Conservation (phyloP, 2,888 invertebrate genomes). For the Busseola fusca region DNA sequence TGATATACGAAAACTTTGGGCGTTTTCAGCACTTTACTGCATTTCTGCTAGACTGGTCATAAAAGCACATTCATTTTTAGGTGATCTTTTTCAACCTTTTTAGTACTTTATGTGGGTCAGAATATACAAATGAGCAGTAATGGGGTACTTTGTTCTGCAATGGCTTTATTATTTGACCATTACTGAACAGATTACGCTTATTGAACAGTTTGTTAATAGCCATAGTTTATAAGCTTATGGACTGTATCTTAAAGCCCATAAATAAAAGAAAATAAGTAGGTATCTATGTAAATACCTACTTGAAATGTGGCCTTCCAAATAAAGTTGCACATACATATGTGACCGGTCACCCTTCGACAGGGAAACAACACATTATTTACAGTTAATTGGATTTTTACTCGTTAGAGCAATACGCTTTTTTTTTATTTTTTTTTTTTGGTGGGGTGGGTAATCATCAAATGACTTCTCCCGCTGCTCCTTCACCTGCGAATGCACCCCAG, state of each 20-base stretch:
- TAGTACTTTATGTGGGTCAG: constrained; percentile 6
- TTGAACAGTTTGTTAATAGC: background rate
- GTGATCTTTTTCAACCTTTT: background rate
- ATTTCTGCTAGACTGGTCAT: constrained; percentile 28
- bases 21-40: constrained; percentile 18
- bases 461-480: too few relatives aligned
- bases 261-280: background rate
- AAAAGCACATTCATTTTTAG: constrained; percentile 25
- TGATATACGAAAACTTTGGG: constrained; percentile 24
- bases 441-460: too few relatives aligned
- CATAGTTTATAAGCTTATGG: background rate
- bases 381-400: background rate
- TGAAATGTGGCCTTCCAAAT: background rate
- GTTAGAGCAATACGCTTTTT: background rate
- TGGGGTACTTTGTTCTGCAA: constrained; percentile 18
- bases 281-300: background rate
- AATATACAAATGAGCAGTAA: constrained; percentile 16
- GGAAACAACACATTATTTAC: background rate
- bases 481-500: too few relatives aligned
- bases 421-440: too few relatives aligned
- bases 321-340: background rate
- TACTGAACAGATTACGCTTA: background rate
- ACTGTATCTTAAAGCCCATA: background rate
- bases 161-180: constrained; percentile 10
- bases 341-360: background rate